Evolutionary conservation across 2,888 invertebrate species (phyloP), one percentile per base, ranked within the genome.

Genomic region (Endotricha flammealis): DNA sequence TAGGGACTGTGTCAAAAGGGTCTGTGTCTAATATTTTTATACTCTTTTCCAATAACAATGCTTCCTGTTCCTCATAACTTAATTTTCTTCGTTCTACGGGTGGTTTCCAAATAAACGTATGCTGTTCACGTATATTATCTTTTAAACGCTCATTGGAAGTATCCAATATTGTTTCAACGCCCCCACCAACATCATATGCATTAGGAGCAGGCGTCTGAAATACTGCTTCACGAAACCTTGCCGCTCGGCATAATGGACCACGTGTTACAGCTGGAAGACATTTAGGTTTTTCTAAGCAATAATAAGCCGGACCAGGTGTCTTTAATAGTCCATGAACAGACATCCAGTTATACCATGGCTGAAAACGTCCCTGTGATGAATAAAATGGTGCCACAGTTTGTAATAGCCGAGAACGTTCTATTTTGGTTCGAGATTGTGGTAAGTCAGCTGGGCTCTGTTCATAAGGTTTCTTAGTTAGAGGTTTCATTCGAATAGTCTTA

Each of bases 281-380:
- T 48, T 48, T 62, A 9, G 64, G 55, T 32, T 61, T 69, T 32
- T 72, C 63, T 31, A 49, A 32, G 33, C 53, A 45, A 38, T 77
- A 80, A 44, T 64, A 59, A 33, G 66, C 63, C 8, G 82, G 81
- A 0, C 79, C 82, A 27, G 80, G 79, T 4, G 76, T 75, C 34
- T 51, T 47, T 1, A 50, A 27, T 24, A 42, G 52, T 1, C 59
- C 68, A 35, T 58, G 48, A 11, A 80, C 59, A 5, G 77, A 63
- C 40, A 77, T 61, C 64, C 67, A 74, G 50, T 74, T 64, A 46
- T 64, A 51, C 83, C 85, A 83, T 10, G 73, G 70, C 28, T 56
- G 48, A 48, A 85, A 76, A 16, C 82, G 68, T 5, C 62, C 67
- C 41, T 77, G 70, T 9, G 82, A 80, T 9, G 75, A 55, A 35